Evolutionary conservation across 2,888 invertebrate genomes (phyloP).

Genomic region (Catocala nupta): DNA sequence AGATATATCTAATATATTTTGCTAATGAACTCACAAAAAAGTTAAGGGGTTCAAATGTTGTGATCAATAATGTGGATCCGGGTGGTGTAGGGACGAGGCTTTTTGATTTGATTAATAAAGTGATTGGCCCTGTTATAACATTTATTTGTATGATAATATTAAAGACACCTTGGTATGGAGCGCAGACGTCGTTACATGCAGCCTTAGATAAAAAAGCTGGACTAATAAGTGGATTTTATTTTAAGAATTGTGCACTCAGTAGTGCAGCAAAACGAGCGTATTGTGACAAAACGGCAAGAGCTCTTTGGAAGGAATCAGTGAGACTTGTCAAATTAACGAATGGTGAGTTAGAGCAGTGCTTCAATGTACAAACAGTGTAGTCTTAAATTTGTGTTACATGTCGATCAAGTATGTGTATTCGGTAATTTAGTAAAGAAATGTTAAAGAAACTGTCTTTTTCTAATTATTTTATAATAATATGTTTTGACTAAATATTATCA

Average conservation of each 20-base stretch:
- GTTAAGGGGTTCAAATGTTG: conserved; percentile 88
- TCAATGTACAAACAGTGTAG: background rate
- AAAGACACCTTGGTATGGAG: conserved; percentile 44
- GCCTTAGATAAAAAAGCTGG: conserved; percentile 44
- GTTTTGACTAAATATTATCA: too few relatives aligned
- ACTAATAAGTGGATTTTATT: conserved; percentile 85
- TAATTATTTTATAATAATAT: too few relatives aligned
- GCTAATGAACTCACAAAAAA: conserved; percentile 90
- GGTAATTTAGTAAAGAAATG: too few relatives aligned
- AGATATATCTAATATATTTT: conserved; percentile 91
- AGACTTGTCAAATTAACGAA: conserved; percentile 41
- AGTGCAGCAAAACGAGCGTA: conserved; percentile 84
- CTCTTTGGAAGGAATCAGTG: conserved; percentile 55
- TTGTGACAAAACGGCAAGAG: conserved; percentile 79
- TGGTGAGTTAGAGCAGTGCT: conserved; percentile 33
- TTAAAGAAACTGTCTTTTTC: too few relatives aligned
- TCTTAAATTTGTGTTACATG: too few relatives aligned
- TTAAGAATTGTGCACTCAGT: conserved; percentile 89
- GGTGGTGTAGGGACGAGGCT: conserved; percentile 92
- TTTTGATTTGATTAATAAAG: conserved; percentile 80
- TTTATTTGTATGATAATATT: conserved; percentile 76
- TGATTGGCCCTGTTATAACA: conserved; percentile 80
- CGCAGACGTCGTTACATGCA: conserved; percentile 45
- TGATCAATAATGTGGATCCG: conserved; percentile 93
- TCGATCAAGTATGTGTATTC: too few relatives aligned